A percentile compares a stretch with the other conserved stretches of the same genome.
These are phyloP conservation scores for Eilema depressum DNA, from an alignment of 2,888 invertebrate species.

Conservation along the genomic window DNA sequence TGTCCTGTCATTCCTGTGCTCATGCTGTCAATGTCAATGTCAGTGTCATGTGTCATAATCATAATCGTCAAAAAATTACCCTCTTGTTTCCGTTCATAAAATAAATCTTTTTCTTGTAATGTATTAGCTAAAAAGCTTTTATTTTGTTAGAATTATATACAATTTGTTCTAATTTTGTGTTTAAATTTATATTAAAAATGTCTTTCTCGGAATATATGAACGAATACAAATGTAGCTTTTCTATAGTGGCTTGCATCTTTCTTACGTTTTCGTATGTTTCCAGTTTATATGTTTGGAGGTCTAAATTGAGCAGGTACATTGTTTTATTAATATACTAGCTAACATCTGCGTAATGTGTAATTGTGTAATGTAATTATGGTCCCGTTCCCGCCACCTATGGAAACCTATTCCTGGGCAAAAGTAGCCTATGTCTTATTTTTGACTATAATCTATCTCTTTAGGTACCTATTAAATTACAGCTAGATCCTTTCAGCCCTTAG, in stretches of 20 bases:
- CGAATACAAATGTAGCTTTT: constrained; percentile 82
- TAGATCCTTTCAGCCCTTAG: too few species aligned
- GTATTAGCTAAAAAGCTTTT: constrained; percentile 10
- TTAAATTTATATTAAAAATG: constrained; percentile 40
- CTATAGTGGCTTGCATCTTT: constrained; percentile 91
- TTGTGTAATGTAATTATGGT: too few species aligned
- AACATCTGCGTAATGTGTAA: too few species aligned
- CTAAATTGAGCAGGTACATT: constrained; percentile 90
- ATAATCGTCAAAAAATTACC: neutral
- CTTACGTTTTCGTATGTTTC: constrained; percentile 94
- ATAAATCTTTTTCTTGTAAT: neutral
- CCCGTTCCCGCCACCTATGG: too few species aligned
- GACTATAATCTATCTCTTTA: too few species aligned
- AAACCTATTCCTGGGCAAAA: too few species aligned
- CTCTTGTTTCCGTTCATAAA: too few species aligned
- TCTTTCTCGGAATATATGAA: constrained; percentile 55
- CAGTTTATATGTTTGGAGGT: constrained; percentile 95
- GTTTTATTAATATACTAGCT: neutral
- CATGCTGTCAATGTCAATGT: too few species aligned
- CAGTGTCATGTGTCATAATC: neutral
- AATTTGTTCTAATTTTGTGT: constrained; percentile 19
- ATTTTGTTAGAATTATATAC: constrained; percentile 22
- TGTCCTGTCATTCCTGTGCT: too few species aligned
- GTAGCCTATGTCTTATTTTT: too few species aligned
- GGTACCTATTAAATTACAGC: too few species aligned